Evolutionary conservation across 2,888 invertebrate genomes (phyloP).

Genomic region (Drosophila limbata): DNA sequence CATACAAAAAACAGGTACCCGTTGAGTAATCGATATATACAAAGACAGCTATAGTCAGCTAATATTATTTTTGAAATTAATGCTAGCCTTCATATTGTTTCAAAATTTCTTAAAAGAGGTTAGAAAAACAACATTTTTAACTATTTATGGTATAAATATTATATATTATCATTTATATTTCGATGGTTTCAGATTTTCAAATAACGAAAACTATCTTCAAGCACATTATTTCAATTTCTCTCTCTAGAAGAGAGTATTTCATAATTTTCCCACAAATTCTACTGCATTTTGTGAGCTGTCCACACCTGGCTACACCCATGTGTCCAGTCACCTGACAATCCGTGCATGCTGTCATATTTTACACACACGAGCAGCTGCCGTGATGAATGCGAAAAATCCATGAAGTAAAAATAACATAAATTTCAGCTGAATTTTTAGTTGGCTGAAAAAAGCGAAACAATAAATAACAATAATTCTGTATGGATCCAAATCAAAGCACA

Average conservation of each 20-base stretch:
- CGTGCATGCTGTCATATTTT: slow-evolving; percentile 9
- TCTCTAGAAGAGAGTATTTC: not conserved
- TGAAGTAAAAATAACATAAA: slow-evolving; percentile 33
- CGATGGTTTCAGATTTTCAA: not conserved
- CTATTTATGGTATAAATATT: too few species aligned
- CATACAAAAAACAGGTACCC: too few species aligned
- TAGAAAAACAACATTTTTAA: too few species aligned
- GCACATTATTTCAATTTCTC: not conserved
- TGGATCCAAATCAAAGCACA: not conserved
- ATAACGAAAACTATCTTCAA: not conserved
- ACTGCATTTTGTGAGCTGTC: not conserved
- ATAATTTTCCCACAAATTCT: not conserved
- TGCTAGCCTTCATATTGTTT: too few species aligned
- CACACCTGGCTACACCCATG: not conserved
- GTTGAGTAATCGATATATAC: too few species aligned
- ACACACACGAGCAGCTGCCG: slow-evolving; percentile 8
- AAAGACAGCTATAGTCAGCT: too few species aligned
- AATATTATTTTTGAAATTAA: too few species aligned
- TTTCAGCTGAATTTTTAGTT: slow-evolving; percentile 27
- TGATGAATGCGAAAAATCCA: slow-evolving; percentile 15
- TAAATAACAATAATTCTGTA: slow-evolving; percentile 13
- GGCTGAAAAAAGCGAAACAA: slow-evolving; percentile 3
- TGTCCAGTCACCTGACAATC: slow-evolving; percentile 4
- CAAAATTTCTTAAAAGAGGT: too few species aligned
- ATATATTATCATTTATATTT: too few species aligned